Percentiles rank a stretch among this genome's conserved stretches.
Conservation (phyloP, 1,140 invertebrate genomes). For the Lutraria rhynchaena region DNA sequence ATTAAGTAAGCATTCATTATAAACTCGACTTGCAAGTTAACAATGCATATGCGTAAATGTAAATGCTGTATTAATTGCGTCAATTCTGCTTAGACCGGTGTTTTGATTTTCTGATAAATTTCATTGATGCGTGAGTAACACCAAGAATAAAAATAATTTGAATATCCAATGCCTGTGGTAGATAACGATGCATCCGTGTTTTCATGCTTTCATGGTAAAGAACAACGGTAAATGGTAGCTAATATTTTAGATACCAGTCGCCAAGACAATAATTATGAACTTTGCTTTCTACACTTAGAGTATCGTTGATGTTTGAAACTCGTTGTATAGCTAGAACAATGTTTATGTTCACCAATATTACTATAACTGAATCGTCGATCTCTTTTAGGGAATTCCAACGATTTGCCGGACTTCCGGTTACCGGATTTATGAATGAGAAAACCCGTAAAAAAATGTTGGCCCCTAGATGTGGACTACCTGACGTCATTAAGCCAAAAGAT, state of each 20-base stretch:
- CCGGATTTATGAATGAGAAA: conserved; percentile 56
- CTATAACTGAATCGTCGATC: no score
- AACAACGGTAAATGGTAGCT: background rate
- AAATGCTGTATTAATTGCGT: background rate
- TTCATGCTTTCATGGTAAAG: background rate
- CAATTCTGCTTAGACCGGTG: background rate
- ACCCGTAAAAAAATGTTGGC: conserved; percentile 65
- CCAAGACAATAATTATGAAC: no score
- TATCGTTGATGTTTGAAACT: background rate
- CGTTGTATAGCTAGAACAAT: background rate
- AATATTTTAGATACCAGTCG: background rate
- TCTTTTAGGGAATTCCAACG: conserved; percentile 67
- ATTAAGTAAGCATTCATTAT: conserved; percentile 26
- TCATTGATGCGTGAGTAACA: background rate
- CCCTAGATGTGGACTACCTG: conserved; percentile 69
- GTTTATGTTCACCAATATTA: background rate
- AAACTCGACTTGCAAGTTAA: background rate
- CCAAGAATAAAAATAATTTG: background rate
- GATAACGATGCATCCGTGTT: background rate
- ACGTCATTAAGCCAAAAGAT: conserved; percentile 58
- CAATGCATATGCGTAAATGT: background rate
- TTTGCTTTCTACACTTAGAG: background rate
- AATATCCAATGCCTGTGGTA: no score
- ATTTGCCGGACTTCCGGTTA: conserved; percentile 65
- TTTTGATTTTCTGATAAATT: background rate